Conservation (phyloP, 2,888 invertebrate genomes). For the Andrena camellia region DNA sequence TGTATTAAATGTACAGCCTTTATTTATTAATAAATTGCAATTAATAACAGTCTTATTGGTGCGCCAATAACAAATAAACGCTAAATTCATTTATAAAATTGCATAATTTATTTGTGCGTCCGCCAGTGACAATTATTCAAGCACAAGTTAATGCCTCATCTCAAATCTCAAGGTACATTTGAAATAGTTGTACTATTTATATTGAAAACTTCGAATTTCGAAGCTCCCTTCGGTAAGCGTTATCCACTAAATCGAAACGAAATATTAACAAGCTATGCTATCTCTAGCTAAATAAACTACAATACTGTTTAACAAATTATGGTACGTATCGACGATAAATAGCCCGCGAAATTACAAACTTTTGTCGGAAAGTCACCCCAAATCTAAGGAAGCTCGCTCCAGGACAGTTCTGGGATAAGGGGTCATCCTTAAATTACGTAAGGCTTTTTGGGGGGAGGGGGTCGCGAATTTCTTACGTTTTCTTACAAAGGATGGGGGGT, state of each 20-base stretch:
- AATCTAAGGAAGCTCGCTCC: neutral
- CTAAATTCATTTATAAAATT: neutral
- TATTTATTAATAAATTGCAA: no score
- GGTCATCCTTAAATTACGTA: no score
- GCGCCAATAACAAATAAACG: neutral
- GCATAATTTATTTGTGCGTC: constrained; percentile 33
- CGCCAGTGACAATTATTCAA: constrained; percentile 8
- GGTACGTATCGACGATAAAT: constrained; percentile 8
- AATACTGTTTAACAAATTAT: constrained; percentile 16
- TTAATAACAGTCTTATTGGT: no score
- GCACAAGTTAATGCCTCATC: neutral
- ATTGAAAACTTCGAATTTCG: neutral
- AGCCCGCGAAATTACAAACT: neutral
- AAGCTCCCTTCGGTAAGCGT: neutral
- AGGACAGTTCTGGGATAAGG: no score
- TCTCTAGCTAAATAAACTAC: constrained; percentile 10
- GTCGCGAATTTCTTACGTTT: no score
- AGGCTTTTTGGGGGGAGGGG: no score
- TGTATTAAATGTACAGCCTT: no score
- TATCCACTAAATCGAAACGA: neutral
- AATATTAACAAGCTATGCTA: neutral
- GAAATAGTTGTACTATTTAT: no score
- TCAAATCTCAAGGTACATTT: no score
- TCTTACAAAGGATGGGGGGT: no score
- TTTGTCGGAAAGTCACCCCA: neutral